Conservation (phyloP, 1,140 invertebrate species). For the Patella vulgata region DNA sequence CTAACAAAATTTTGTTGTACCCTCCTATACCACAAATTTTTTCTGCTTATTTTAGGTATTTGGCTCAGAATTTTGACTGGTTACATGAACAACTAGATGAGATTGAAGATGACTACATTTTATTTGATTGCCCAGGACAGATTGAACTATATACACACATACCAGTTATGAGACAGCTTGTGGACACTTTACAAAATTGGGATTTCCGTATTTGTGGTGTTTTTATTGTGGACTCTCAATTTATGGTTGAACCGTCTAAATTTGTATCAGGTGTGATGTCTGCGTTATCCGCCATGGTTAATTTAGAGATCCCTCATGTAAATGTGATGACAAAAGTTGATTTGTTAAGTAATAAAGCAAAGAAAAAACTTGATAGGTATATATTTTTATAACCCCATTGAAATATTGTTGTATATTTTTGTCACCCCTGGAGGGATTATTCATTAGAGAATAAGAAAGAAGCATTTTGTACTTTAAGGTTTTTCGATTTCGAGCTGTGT, state of each 20-base stretch:
- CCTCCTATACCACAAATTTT: too few species aligned
- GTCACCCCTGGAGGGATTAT: too few species aligned
- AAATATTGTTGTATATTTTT: too few species aligned
- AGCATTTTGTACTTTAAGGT: too few species aligned
- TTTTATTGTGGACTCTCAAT: constrained; percentile 95
- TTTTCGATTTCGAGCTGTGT: too few species aligned
- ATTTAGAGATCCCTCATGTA: constrained; percentile 92
- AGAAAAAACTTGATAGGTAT: constrained; percentile 78
- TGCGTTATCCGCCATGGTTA: constrained; percentile 95
- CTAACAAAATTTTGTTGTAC: too few species aligned
- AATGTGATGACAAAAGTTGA: constrained; percentile 98
- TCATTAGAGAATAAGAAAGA: too few species aligned
- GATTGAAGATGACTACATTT: constrained; percentile 82
- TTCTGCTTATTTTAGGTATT: constrained; percentile 76
- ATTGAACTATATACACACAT: constrained; percentile 98
- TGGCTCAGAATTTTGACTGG: constrained; percentile 92
- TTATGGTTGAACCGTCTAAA: constrained; percentile 95
- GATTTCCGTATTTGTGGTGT: constrained; percentile 92
- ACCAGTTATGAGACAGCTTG: constrained; percentile 85
- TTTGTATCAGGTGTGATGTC: constrained; percentile 95
- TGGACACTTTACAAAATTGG: constrained; percentile 82
- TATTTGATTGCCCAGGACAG: constrained; percentile 99
- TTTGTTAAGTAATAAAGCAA: constrained; percentile 83
- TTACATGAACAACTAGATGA: constrained; percentile 82
- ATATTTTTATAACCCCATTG: background rate